These are phyloP conservation scores for Leucoptera coffeella DNA, from an alignment of 2,888 invertebrate genomes.

Conservation along the genomic window DNA sequence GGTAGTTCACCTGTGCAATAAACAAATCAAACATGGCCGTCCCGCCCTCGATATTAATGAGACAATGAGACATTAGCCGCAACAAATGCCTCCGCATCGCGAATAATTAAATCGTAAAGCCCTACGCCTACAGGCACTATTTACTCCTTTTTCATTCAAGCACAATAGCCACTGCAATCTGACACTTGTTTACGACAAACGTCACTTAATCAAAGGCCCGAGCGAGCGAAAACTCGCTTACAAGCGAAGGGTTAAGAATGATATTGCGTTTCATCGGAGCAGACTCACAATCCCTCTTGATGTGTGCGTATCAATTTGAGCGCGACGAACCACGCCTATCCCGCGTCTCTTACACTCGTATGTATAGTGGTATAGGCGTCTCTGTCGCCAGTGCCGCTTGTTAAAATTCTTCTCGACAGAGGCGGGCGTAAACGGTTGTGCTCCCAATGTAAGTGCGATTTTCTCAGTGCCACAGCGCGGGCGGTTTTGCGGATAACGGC, in stretches of 20 bases:
- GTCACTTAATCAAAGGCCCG: too few relatives aligned
- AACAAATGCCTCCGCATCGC: conserved; percentile 54
- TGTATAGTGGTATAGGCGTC: conserved; percentile 38
- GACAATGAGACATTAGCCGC: conserved; percentile 53
- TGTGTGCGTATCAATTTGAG: conserved; percentile 48
- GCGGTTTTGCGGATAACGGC: conserved; percentile 18
- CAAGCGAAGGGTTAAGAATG: too few relatives aligned
- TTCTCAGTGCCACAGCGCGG: conserved; percentile 46
- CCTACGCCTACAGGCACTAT: conserved; percentile 50
- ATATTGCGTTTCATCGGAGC: too few relatives aligned
- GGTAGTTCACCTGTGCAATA: conserved; percentile 32
- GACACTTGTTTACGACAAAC: conserved; percentile 22
- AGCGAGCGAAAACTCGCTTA: too few relatives aligned
- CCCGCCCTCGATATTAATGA: conserved; percentile 49
- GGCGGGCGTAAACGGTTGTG: conserved; percentile 28
- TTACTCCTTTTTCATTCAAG: conserved; percentile 55
- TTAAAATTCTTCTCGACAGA: conserved; percentile 47
- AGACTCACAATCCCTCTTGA: too few relatives aligned
- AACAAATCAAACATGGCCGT: conserved; percentile 53
- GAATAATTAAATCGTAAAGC: conserved; percentile 55
- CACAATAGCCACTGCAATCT: conserved; percentile 50
- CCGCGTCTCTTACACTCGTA: conserved; percentile 47
- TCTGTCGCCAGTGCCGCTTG: conserved; percentile 45
- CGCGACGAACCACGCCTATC: conserved; percentile 48
- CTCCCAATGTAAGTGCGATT: conserved; percentile 46